A percentile compares a stretch with the other conserved stretches of the same genome.
Evolutionary conservation across 92 coral and sea anemone genomes (phyloP).

Genomic region (Bergia sp.): DNA sequence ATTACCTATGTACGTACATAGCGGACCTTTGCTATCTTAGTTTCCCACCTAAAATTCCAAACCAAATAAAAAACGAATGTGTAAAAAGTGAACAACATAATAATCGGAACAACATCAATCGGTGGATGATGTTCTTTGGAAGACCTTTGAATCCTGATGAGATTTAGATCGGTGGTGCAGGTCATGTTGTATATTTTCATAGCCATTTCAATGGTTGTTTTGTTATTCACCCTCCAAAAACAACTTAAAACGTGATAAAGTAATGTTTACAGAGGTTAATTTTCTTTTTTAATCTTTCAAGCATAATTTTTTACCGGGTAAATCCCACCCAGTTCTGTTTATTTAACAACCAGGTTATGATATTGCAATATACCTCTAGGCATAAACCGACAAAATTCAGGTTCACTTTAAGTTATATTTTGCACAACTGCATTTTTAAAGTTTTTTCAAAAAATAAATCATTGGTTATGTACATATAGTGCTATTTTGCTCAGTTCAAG

Average conservation of each 20-base stretch:
- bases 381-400: neutral
- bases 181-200: conserved; percentile 15
- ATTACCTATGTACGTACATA: neutral
- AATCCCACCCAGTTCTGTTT: neutral
- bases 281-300: neutral
- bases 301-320: neutral
- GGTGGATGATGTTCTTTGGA: neutral
- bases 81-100: neutral
- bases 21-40: neutral
- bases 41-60: neutral
- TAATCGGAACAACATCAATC: neutral
- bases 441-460: too few relatives aligned
- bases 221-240: neutral
- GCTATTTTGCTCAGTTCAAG: neutral
- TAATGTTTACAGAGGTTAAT: neutral
- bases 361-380: neutral
- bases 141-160: too few relatives aligned
- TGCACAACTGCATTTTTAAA: neutral
- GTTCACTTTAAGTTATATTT: neutral
- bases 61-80: neutral
- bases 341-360: neutral
- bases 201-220: conserved; percentile 15
- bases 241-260: conserved; percentile 36
- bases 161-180: neutral
- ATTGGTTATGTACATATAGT: neutral